Base-by-base conservation (phyloP, 1,140 invertebrate species). In the Pachypeltis micranthus region DNA sequence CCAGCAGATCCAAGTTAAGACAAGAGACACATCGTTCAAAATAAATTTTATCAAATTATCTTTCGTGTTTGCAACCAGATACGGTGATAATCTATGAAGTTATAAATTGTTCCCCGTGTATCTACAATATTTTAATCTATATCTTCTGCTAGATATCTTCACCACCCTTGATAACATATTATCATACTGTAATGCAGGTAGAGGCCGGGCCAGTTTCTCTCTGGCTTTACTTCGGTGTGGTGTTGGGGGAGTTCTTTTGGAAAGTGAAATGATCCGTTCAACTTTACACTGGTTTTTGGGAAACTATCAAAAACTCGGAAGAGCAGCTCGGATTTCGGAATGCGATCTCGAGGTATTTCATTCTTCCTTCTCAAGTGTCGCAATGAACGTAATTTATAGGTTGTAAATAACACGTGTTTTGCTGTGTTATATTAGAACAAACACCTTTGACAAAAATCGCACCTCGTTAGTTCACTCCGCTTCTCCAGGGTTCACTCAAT, bases 71-170 rank as follows among this genome's bases (percentile, higher is more conserved):
- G 63, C 58, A 31, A 59, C 63, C 63, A 64, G 63, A 64, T 64
- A 64, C 58, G 63, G 63, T 60, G 57, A 64, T 64, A 64, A 64
- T 64, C 63, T 64, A 64, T 64, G 63, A 64, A 54, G 63, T 64
- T 64, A 64, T 64, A 64, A 64, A 64, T 64, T 64, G 63, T 64
- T 64, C 57, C 57, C 57, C 44, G 57, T 64, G 63, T 64, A 64
- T 61, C 58, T 64, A 61, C 64, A 62, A 65, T 65, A 65, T 65
- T 65, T 65, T 65, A 65, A 65, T 65, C 64, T 65, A 65, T 65
- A 65, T 65, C 64, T 65, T 65, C 57, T 39, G 59, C 61, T 57
- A 62, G 60, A 65, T 65, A 65, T 65, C 64, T 65, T 62, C 59
- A 31, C 28, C 34, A 51, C 62, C 59, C 59, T 58, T 65, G 64